These are phyloP conservation scores for Pyrocephalus nanus DNA, from an alignment of 2,797 vertebrate genomes.

Conservation along the genomic window DNA sequence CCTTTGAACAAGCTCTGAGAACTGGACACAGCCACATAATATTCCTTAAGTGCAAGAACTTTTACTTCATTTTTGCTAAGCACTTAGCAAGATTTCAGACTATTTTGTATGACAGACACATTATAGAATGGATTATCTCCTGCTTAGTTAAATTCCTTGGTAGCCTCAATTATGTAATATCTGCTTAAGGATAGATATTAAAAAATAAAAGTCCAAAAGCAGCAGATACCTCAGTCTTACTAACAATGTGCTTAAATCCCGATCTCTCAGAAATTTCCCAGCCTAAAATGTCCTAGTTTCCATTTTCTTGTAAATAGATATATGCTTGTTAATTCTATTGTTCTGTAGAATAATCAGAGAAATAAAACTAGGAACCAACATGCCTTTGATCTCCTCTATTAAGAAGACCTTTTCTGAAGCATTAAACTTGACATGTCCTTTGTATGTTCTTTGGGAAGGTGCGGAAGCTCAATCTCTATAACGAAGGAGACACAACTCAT, in stretches of 20 bases:
- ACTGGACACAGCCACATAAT: not conserved
- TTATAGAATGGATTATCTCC: not conserved
- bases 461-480: conserved; percentile 85
- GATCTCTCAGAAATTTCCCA: not conserved
- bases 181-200: not conserved
- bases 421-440: not conserved
- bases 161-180: not conserved
- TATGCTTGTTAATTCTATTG: not conserved
- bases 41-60: not conserved
- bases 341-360: not conserved
- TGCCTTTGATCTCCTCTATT: not conserved
- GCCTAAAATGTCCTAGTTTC: not conserved
- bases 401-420: not conserved
- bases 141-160: not conserved
- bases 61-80: not conserved
- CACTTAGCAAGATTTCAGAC: not conserved
- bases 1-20: not conserved
- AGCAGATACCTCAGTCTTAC: not conserved
- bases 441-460: conserved; percentile 77
- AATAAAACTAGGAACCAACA: not conserved
- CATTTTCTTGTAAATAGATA: not conserved
- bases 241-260: not conserved
- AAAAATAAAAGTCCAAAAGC: not conserved
- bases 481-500: conserved; percentile 87
- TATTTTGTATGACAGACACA: not conserved